phyloP scores from a whole-genome alignment of 2,113 vertebrate genomes.

The Orycteropus afer region DNA sequence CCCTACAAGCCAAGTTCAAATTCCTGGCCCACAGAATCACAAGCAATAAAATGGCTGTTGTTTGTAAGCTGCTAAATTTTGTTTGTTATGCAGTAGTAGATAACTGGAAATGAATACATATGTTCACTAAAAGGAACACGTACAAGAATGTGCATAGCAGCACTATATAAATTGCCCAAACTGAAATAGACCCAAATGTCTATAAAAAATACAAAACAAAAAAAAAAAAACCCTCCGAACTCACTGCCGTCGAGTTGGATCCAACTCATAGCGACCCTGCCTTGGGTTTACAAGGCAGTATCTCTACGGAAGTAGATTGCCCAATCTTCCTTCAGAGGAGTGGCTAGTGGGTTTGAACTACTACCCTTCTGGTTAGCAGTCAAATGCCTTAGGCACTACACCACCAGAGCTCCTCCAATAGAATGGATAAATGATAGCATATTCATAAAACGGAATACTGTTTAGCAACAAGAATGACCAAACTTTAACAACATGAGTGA shows the following conservation, averaged over 20 bases:
- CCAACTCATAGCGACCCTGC: no score
- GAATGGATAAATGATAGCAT: slow-evolving; percentile 19
- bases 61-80: slow-evolving; percentile 29
- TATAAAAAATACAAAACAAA: no score
- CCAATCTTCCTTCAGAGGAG: no score
- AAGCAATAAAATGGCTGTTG: background rate
- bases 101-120: background rate
- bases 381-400: no score
- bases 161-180: slow-evolving; percentile 37
- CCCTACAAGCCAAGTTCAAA: background rate
- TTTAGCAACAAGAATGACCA: slow-evolving; percentile 42
- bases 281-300: no score
- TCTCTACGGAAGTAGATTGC: no score
- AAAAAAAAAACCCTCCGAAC: no score
- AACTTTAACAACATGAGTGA: background rate
- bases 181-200: slow-evolving; percentile 10
- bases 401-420: no score
- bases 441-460: background rate
- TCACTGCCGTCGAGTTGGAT: no score
- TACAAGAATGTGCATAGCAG: background rate
- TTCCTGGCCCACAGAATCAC: background rate
- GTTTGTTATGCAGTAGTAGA: background rate
- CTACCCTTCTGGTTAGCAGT: no score
- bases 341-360: no score
- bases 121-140: slow-evolving; percentile 31